These are phyloP conservation scores for Acanthosepion esculentum DNA, from an alignment of 2,888 invertebrate genomes.

Conservation along the genomic window DNA sequence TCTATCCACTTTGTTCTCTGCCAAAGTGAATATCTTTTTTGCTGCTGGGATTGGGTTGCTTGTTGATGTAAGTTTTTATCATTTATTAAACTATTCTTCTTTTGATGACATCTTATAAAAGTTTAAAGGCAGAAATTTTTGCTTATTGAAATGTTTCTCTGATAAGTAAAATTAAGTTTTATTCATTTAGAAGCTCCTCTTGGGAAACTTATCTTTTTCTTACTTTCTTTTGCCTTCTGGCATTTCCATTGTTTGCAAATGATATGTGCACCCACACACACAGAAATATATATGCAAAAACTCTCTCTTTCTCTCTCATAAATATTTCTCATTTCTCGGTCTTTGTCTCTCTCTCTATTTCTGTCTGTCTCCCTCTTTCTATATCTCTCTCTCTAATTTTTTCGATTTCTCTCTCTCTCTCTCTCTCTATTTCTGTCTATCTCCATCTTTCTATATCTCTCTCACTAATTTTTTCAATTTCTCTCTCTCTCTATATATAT, in stretches of 20 bases:
- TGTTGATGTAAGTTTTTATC: not conserved
- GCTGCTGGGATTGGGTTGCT: not conserved
- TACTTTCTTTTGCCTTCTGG: not conserved
- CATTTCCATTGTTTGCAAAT: too few relatives aligned
- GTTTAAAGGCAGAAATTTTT: constrained; percentile 7
- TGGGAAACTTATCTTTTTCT: not conserved
- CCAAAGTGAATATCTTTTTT: not conserved
- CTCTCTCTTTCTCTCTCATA: not conserved
- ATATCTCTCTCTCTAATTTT: not conserved
- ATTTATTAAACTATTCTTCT: not conserved
- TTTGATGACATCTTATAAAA: not conserved
- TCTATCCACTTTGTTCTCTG: not conserved
- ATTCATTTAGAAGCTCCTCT: not conserved
- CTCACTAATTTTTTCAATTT: too few relatives aligned
- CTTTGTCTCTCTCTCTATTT: not conserved
- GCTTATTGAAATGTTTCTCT: not conserved
- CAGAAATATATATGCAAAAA: not conserved
- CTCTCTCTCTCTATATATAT: too few relatives aligned
- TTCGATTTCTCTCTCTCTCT: not conserved
- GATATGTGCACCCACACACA: too few relatives aligned
- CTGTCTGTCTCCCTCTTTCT: not conserved
- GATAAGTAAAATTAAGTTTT: constrained; percentile 18
- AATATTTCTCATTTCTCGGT: not conserved
- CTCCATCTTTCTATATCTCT: too few relatives aligned
- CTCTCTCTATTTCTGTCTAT: too few relatives aligned